A percentile compares a stretch with the other conserved stretches of the same genome.
These are phyloP conservation scores for Octomys mimax DNA, from an alignment of 2,797 vertebrate genomes.

Conservation along the genomic window DNA sequence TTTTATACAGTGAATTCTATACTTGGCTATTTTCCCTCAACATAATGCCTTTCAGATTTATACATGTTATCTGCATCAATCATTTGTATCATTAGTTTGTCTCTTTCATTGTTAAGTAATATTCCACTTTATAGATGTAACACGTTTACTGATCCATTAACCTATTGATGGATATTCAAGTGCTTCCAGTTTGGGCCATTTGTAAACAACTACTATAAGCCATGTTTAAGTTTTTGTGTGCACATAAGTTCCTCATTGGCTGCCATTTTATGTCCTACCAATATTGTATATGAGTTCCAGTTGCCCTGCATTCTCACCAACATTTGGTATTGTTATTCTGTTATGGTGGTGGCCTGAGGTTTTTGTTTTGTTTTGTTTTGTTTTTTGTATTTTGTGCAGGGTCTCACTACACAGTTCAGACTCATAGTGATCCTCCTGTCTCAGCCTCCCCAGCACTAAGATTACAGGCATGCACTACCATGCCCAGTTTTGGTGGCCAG, in stretches of 20 bases:
- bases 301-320: not conserved
- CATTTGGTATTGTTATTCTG: not conserved
- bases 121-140: not conserved
- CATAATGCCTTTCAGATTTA: not conserved
- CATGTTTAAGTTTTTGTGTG: not conserved
- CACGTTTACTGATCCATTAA: not conserved
- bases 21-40: not conserved
- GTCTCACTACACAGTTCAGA: not conserved
- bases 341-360: not conserved
- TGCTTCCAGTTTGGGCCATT: not conserved
- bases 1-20: not conserved
- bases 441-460: not conserved
- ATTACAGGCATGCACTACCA: not conserved
- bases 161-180: not conserved
- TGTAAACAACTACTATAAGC: not conserved
- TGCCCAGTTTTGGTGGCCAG: too few relatives aligned
- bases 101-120: not conserved
- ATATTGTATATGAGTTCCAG: not conserved
- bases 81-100: not conserved
- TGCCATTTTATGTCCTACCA: not conserved
- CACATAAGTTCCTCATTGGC: not conserved
- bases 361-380: too few relatives aligned
- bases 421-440: not conserved
- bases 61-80: not conserved
- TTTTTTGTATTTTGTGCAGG: too few relatives aligned